Evolutionary conservation across 2,797 vertebrate species (phyloP).

Genomic region (Rhabdomys pumilio): DNA sequence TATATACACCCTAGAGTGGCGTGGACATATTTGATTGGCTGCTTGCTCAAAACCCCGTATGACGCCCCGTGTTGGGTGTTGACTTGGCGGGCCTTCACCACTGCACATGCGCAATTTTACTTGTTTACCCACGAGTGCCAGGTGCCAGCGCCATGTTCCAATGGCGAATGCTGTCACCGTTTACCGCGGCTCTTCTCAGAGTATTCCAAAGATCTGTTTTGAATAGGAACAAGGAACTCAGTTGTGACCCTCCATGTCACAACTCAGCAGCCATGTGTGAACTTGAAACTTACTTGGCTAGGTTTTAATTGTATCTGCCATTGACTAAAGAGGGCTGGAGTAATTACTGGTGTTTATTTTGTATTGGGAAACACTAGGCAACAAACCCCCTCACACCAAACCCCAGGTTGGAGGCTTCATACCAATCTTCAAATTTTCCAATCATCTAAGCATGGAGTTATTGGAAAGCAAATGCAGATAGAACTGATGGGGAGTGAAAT

Average conservation of each 20-base stretch:
- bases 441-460: not conserved
- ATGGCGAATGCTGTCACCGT: too few species aligned
- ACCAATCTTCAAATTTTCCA: not conserved
- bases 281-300: slow-evolving; percentile 28
- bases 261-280: not conserved
- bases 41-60: too few species aligned
- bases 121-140: too few species aligned
- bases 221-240: not conserved
- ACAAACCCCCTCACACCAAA: not conserved
- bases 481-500: not conserved
- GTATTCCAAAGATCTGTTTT: slow-evolving; percentile 53
- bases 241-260: not conserved
- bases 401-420: not conserved
- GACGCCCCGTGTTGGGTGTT: too few species aligned
- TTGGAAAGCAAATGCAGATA: not conserved
- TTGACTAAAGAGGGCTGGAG: not conserved
- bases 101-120: too few species aligned
- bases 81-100: too few species aligned
- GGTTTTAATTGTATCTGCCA: slow-evolving; percentile 25
- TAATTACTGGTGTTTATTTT: not conserved
- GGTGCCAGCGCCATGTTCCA: too few species aligned
- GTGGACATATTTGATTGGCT: too few species aligned
- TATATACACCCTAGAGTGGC: too few species aligned
- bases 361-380: not conserved
- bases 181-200: too few species aligned